Evolutionary conservation across 2,113 vertebrate genomes (phyloP).

Genomic region (Hystrix cristata): DNA sequence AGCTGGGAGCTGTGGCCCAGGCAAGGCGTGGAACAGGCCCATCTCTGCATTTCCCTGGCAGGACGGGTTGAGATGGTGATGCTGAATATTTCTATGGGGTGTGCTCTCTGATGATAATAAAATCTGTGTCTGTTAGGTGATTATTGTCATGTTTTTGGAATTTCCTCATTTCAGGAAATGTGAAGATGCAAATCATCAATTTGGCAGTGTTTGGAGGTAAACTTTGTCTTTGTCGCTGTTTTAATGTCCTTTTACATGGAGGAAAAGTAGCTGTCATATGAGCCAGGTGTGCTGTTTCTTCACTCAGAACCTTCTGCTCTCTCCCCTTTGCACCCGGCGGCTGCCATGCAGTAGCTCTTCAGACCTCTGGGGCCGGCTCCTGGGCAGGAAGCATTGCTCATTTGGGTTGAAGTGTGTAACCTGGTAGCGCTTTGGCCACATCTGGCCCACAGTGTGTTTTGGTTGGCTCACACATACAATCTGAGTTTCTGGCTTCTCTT

Average conservation of each 20-base stretch:
- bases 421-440: background rate
- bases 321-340: background rate
- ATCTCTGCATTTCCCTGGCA: background rate
- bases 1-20: background rate
- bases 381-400: background rate
- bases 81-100: background rate
- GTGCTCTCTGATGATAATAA: background rate
- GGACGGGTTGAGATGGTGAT: background rate
- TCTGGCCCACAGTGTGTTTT: slow-evolving; percentile 23
- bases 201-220: slow-evolving; percentile 32
- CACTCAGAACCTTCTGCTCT: background rate
- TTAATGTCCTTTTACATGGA: background rate
- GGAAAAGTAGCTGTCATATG: background rate
- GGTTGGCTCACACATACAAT: background rate
- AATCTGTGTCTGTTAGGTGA: background rate
- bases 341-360: background rate
- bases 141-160: background rate
- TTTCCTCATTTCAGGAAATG: slow-evolving; percentile 19
- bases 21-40: background rate
- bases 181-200: slow-evolving; percentile 2
- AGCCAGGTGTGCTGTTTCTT: background rate
- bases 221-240: slow-evolving; percentile 13
- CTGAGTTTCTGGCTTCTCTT: background rate
- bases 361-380: background rate
- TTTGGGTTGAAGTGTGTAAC: background rate